A percentile compares a stretch with the other conserved stretches of the same genome.
phyloP scores from a whole-genome alignment of 1,140 invertebrate species.

The Dendroctonus ponderosae region DNA sequence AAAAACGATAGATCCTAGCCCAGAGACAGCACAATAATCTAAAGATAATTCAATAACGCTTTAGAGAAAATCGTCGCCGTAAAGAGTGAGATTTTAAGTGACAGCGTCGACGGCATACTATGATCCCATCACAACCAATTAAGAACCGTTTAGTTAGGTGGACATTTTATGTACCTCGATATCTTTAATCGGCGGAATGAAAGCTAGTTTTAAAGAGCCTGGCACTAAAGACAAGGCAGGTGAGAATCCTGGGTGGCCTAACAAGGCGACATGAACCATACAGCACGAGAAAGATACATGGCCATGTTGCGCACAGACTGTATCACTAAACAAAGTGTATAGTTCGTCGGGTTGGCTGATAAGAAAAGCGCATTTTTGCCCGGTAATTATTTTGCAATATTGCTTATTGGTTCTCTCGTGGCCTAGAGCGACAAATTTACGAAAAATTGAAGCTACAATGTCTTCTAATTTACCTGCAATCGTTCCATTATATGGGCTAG shows the following conservation, averaged over 20 bases:
- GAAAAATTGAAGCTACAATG: no score
- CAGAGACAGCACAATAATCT: not conserved
- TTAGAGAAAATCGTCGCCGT: constrained; percentile 1
- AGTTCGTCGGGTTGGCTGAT: no score
- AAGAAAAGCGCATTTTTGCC: no score
- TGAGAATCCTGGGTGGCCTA: constrained; percentile 31
- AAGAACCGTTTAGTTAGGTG: constrained; percentile 42
- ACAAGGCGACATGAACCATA: constrained; percentile 20
- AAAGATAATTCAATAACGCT: not conserved
- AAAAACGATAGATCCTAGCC: not conserved
- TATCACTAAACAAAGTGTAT: no score
- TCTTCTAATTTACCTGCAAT: no score
- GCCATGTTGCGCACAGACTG: constrained; percentile 4
- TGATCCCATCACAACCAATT: constrained; percentile 40
- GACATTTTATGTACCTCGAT: constrained; percentile 38
- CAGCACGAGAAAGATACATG: constrained; percentile 27
- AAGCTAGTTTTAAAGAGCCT: constrained; percentile 14
- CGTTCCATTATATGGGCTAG: no score
- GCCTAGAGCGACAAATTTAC: no score
- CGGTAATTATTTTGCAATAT: no score
- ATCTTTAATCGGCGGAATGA: constrained; percentile 38
- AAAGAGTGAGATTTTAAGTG: constrained; percentile 16
- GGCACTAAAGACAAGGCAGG: constrained; percentile 29
- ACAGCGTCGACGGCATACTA: constrained; percentile 9
- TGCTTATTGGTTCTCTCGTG: no score